Evolutionary conservation across 2,797 vertebrate species (phyloP).

Genomic region (Taenioides sp.): DNA sequence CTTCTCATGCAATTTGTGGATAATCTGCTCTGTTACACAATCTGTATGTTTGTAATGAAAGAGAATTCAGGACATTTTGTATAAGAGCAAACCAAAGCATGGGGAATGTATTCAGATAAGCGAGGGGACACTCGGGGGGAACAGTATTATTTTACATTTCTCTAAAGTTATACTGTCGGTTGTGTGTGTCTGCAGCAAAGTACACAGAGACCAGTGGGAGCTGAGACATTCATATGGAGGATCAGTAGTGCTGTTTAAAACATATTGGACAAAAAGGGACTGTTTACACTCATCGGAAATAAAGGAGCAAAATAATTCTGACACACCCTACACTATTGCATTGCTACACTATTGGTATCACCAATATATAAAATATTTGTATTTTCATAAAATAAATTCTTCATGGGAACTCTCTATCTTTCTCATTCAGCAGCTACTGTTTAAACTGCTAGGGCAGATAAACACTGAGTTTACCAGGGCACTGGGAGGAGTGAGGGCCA

Average conservation of each 20-base stretch:
- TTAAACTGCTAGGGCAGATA: background rate
- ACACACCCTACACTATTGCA: no score
- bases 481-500: background rate
- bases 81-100: background rate
- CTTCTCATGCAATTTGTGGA: background rate
- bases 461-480: background rate
- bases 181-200: conserved; percentile 11
- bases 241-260: conserved; percentile 8
- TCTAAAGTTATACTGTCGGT: background rate
- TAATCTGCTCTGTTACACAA: background rate
- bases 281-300: no score
- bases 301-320: no score
- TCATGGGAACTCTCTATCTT: no score
- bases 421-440: background rate
- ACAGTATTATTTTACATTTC: background rate
- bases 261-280: background rate
- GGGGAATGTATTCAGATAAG: background rate
- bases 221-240: conserved; percentile 6
- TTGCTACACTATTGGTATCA: no score
- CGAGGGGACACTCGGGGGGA: background rate
- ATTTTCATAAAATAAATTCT: no score
- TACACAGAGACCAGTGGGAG: background rate
- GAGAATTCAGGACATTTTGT: background rate
- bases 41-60: background rate
- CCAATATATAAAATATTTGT: no score